Evolutionary conservation across 2,113 vertebrate species (phyloP), one percentile per base, ranked within the genome.

Genomic region (Dipodomys stephensi): DNA sequence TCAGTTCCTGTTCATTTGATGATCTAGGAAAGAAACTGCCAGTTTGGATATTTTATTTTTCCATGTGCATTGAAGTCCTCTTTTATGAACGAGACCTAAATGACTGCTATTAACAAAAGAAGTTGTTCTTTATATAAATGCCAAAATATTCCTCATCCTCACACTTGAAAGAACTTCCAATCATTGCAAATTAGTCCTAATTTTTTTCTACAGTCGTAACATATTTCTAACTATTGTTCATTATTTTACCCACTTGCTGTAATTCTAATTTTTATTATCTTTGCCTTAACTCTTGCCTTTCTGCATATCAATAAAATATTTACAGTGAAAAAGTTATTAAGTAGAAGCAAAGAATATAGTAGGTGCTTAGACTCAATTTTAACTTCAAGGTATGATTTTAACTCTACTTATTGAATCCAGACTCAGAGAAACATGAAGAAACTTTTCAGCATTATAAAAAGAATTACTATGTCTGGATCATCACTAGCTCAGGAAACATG

Each of bases 11-110:
- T 20, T 0, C 9, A 0, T 69, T 94, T 86, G 73, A 87, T 96
- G 30, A 18, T 53, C 62, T 83, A 25, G 53, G 78, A 93, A 96
- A 95, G 1, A 83, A 53, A 60, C 46, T 71, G 53, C 30, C 49
- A 5, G 0, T 32, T 73, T 20, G 62, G 60, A 80, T 94, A 25
- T 27, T 74, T 87, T 82, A 83, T 22, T 35, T 2, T 60, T 60
- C 91, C 85, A 4, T 82, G 2, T 19, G 32, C 27, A 95, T 90
- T 77, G 32, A 97, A 73, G 91, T 96, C 83, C 77, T 80, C 1
- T 7, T 23, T 25, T 84, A 49, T 49, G 49, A 49, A 93, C 91
- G 90, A 81, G 44, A 25, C 7, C 16, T 2, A 87, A 93, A 88
- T 91, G 64, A 91, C 68, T 93, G 11, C 35, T 85, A 82, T 49